Conservation (phyloP, 2,113 vertebrate species). For the Sminthopsis crassicaudata region DNA sequence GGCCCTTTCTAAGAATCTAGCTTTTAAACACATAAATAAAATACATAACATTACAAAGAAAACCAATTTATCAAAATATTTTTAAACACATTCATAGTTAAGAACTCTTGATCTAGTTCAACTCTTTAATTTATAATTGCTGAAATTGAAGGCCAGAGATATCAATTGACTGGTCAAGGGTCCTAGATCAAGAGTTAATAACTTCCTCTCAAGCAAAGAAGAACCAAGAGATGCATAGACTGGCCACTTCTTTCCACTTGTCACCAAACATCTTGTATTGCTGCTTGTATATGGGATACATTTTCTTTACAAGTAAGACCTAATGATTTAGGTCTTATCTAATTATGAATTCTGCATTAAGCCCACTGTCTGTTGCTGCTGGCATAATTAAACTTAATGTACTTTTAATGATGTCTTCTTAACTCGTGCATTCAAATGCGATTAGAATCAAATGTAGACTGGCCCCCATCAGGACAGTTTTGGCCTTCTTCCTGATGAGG, state of each 20-base stretch:
- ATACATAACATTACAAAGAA: neutral
- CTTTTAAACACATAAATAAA: neutral
- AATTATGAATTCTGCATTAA: constrained; percentile 85
- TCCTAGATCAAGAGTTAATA: neutral
- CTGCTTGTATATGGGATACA: constrained; percentile 66
- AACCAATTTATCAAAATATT: neutral
- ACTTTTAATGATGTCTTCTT: constrained; percentile 88
- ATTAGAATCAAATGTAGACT: constrained; percentile 83
- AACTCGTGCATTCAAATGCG: constrained; percentile 83
- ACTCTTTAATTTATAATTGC: neutral
- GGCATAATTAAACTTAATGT: constrained; percentile 88
- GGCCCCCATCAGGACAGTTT: constrained; percentile 73
- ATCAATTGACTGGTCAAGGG: neutral
- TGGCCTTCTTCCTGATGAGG: neutral
- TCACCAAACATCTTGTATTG: constrained; percentile 56
- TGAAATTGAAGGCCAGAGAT: neutral
- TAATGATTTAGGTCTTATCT: constrained; percentile 83
- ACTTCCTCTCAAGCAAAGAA: neutral
- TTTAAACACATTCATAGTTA: neutral
- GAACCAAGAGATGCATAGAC: neutral
- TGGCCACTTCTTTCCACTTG: neutral
- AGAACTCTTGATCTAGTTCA: neutral
- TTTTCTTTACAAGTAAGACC: constrained; percentile 85
- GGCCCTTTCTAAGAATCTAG: neutral
- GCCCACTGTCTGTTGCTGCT: constrained; percentile 79